phyloP scores from a whole-genome alignment of 2,888 invertebrate species.

The Allacma fusca region DNA sequence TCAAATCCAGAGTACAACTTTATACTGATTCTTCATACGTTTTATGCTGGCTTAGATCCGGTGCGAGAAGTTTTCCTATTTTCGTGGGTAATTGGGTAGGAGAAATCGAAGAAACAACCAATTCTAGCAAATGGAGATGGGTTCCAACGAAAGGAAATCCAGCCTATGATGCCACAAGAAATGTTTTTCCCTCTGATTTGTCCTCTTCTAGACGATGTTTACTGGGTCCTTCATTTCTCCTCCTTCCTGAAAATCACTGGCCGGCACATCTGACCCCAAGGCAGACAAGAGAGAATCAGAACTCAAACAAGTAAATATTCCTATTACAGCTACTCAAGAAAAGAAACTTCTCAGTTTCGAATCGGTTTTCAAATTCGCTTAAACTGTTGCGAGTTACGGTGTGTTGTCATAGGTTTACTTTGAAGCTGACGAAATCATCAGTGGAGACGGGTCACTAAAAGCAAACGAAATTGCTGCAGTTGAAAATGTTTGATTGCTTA shows the following conservation, averaged over 20 bases:
- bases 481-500: too few relatives aligned
- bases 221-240: constrained; percentile 55
- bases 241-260: constrained; percentile 44
- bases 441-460: too few relatives aligned
- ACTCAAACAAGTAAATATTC: too few relatives aligned
- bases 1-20: constrained; percentile 21
- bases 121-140: constrained; percentile 51
- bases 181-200: constrained; percentile 17
- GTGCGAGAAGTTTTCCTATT: constrained; percentile 41
- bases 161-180: constrained; percentile 57
- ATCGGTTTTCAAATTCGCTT: neutral
- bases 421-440: neutral
- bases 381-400: neutral
- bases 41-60: constrained; percentile 53
- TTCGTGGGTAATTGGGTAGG: constrained; percentile 52
- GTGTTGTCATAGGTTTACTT: too few relatives aligned
- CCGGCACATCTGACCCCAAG: constrained; percentile 29
- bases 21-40: constrained; percentile 53
- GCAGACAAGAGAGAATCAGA: neutral
- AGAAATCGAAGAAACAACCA: constrained; percentile 49
- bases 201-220: constrained; percentile 50
- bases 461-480: too few relatives aligned
- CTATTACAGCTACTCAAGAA: too few relatives aligned
- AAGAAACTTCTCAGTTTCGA: neutral
- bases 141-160: constrained; percentile 54